These are phyloP conservation scores for Drosophila serrata DNA, from an alignment of 1,140 invertebrate species.

Conservation along the genomic window DNA sequence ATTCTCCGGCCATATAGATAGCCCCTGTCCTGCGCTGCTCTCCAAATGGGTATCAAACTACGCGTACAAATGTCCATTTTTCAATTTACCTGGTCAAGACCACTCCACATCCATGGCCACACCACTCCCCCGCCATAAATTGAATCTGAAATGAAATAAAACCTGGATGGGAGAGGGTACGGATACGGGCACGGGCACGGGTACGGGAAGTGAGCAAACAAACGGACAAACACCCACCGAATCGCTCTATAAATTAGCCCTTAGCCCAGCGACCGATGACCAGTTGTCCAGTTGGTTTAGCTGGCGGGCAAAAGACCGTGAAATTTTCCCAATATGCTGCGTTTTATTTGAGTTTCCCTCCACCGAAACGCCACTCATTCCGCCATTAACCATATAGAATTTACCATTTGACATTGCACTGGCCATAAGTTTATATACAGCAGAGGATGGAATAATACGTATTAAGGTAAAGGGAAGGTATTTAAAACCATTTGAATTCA, in stretches of 20 bases:
- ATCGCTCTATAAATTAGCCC: constrained; percentile 79
- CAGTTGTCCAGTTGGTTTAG: constrained; percentile 49
- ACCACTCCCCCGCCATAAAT: constrained; percentile 53
- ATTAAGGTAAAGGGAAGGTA: neutral
- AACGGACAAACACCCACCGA: constrained; percentile 69
- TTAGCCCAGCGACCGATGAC: constrained; percentile 68
- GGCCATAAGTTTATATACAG: constrained; percentile 20
- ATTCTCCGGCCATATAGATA: constrained; percentile 22
- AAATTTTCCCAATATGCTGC: constrained; percentile 81
- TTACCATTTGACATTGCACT: constrained; percentile 51
- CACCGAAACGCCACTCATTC: constrained; percentile 21
- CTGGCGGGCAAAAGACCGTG: constrained; percentile 75
- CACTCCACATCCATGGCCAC: neutral
- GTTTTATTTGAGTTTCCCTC: constrained; percentile 56
- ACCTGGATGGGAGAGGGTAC: constrained; percentile 4
- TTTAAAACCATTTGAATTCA: neutral
- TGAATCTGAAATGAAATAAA: constrained; percentile 62
- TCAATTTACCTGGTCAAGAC: constrained; percentile 71
- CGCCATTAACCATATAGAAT: constrained; percentile 21
- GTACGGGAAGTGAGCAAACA: constrained; percentile 40
- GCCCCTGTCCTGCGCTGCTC: constrained; percentile 30
- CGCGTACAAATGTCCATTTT: constrained; percentile 71
- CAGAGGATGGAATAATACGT: neutral
- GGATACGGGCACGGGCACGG: constrained; percentile 10
- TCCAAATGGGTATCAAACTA: constrained; percentile 71